Evolutionary conservation across 2,888 invertebrate genomes (phyloP), one percentile per base, ranked within the genome.

Genomic region (Limulus polyphemus): DNA sequence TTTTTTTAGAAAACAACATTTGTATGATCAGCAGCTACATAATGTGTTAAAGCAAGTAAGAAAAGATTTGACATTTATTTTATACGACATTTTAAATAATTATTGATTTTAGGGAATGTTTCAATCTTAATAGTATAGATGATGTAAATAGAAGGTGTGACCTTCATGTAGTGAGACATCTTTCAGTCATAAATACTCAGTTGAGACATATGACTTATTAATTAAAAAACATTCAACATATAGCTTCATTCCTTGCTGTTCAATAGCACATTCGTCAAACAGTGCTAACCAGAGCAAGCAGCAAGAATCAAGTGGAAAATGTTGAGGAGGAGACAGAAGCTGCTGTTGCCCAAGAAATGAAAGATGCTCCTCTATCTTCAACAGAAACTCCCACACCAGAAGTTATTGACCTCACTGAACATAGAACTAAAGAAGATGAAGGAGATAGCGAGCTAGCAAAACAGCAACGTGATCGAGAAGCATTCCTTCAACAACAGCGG

Each of bases 231-330:
- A 32, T 32, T 32, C 5, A 32, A 32, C 5, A 32, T 32, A 2
- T 32, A 7, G 7, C 32, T 2, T 32, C 32, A 16, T 55, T 16
- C 14, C 2, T 55, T 50, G 14, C 14, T 50, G 13, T 50, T 50
- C 9, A 50, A 50, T n/a, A 91, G 78, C 91, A 91, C 78, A 88
- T 92, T 69, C 83, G 91, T 50, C 89, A 91, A 75, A 90, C 91
- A 14, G 90, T 88, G 13, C 76, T 92, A 70, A 90, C 89, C 52
- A 83, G 91, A 57, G 87, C 87, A 14, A 84, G 83, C 52, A 77
- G 79, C 67, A 78, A 78, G 61, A 81, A 83, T 66, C 76, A 75
- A 59, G 76, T 77, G 73, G 79, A 78, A 69, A 78, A 79, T 70
- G 78, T 79, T 13, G 79, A 79, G 62, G 79, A 79, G 67, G 78